A percentile compares a stretch with the other conserved stretches of the same genome.
Evolutionary conservation across 2,113 vertebrate species (phyloP).

Genomic region (Pelusios castaneus): DNA sequence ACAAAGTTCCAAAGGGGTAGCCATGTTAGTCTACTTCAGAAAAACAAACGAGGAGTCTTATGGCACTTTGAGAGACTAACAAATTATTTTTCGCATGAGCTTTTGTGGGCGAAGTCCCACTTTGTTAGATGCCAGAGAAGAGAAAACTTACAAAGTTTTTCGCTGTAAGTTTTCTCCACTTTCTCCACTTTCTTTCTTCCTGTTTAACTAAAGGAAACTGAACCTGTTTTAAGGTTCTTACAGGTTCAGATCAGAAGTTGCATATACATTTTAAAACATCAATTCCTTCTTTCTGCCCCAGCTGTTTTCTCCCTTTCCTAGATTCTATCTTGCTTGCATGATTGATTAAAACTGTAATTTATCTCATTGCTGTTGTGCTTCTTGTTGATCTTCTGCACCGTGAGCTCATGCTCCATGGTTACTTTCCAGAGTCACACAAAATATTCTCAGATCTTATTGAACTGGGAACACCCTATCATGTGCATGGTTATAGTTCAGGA

Average conservation of each 20-base stretch:
- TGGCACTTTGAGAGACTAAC: too few species aligned
- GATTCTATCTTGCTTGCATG: not conserved
- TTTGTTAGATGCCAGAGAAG: too few species aligned
- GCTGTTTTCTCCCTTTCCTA: not conserved
- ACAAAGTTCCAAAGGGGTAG: not conserved
- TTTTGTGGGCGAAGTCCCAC: too few species aligned
- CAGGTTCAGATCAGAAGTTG: not conserved
- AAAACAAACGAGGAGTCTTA: too few species aligned
- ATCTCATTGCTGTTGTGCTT: not conserved
- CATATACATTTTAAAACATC: not conserved
- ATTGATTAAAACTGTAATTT: not conserved
- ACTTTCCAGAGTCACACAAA: not conserved
- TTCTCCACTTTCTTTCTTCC: not conserved
- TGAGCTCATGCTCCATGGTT: not conserved
- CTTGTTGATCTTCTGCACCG: constrained; percentile 2
- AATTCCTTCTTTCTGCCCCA: not conserved
- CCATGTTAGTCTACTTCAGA: too few species aligned
- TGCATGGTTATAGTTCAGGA: not conserved
- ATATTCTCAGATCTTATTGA: not conserved
- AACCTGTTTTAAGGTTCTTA: not conserved
- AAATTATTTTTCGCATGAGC: too few species aligned
- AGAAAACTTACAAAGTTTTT: too few species aligned
- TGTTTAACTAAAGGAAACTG: not conserved
- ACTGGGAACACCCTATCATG: not conserved
- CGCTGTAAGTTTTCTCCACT: too few species aligned